Conservation (phyloP, 2,888 invertebrate species). For the Scaeva pyrastri region DNA sequence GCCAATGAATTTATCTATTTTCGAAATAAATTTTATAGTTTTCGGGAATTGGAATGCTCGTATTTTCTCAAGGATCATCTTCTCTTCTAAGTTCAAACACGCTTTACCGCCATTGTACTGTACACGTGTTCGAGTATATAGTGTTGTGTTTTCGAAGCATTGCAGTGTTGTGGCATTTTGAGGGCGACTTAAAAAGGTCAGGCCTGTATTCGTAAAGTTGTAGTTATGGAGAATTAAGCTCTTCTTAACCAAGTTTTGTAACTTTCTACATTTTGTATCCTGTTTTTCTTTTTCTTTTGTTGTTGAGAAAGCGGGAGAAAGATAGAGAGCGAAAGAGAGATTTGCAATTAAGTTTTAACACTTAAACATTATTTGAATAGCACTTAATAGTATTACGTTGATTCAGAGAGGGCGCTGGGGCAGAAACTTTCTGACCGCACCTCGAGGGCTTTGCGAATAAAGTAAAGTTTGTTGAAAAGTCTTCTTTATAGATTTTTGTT, state of each 20-base stretch:
- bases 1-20: slow-evolving; percentile 54
- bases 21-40: slow-evolving; percentile 41
- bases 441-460: slow-evolving; percentile 69
- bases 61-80: background rate
- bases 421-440: slow-evolving; percentile 71
- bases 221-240: slow-evolving; percentile 14
- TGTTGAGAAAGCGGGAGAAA: background rate
- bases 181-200: slow-evolving; percentile 13
- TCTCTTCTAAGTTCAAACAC: slow-evolving; percentile 41
- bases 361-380: slow-evolving; percentile 73
- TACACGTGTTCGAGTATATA: background rate
- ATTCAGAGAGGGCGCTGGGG: slow-evolving; percentile 54
- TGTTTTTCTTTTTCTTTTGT: background rate
- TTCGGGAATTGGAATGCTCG: slow-evolving; percentile 17
- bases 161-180: slow-evolving; percentile 18
- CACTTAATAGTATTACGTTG: slow-evolving; percentile 67
- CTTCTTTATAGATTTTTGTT: slow-evolving; percentile 54
- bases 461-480: slow-evolving; percentile 69
- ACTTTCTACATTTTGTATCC: slow-evolving; percentile 23
- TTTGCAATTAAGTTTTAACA: slow-evolving; percentile 73
- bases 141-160: background rate
- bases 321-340: slow-evolving; percentile 34
- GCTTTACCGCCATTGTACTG: slow-evolving; percentile 5
- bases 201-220: background rate
- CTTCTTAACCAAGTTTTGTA: slow-evolving; percentile 27